These are phyloP conservation scores for Galago senegalensis DNA, from an alignment of 2,797 vertebrate genomes.

Conservation along the genomic window DNA sequence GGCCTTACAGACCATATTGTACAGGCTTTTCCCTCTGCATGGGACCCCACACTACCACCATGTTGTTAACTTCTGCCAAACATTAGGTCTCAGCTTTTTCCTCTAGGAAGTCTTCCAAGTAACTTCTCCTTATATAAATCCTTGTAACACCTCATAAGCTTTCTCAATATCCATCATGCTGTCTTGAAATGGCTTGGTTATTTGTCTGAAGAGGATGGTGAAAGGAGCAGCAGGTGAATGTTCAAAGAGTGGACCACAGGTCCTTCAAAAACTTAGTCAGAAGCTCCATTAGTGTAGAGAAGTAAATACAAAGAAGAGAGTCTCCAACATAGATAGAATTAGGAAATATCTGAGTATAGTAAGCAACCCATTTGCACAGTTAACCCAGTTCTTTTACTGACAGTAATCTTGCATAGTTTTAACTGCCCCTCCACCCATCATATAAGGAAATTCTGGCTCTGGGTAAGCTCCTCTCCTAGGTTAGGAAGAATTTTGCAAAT, in stretches of 20 bases:
- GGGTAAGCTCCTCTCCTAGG: neutral
- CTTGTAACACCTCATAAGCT: neutral
- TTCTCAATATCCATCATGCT: neutral
- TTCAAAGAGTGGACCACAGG: neutral
- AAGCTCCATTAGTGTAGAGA: neutral
- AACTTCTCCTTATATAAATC: neutral
- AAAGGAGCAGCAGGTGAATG: neutral
- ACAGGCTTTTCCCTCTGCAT: neutral
- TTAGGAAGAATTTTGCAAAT: neutral
- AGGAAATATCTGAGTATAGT: neutral
- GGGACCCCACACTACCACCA: too few species aligned
- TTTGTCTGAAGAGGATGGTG: neutral
- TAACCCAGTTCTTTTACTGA: slow-evolving; percentile 7
- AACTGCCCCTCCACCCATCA: neutral
- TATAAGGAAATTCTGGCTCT: neutral
- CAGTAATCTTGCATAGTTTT: neutral
- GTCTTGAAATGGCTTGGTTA: neutral
- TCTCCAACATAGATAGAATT: neutral
- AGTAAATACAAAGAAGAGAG: slow-evolving; percentile 23
- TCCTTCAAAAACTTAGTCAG: neutral
- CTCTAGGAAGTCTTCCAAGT: neutral
- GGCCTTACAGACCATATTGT: neutral
- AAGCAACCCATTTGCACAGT: neutral
- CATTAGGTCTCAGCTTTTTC: neutral
- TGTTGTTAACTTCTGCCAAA: neutral